Conservation (phyloP, 2,113 vertebrate species). For the Nicator chloris region DNA sequence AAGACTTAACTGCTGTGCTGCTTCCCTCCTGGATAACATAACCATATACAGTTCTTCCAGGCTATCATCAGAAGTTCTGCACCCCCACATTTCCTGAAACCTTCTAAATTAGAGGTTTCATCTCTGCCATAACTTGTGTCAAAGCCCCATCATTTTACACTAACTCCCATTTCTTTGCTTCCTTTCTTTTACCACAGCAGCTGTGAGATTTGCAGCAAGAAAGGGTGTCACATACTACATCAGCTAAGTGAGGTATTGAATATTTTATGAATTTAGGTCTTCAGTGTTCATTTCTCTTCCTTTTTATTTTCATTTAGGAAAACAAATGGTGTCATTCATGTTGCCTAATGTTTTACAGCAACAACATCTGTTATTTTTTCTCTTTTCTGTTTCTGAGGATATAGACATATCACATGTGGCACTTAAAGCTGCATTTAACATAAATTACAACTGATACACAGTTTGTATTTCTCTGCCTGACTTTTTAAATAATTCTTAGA, state of each 20-base stretch:
- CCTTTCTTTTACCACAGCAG: not conserved
- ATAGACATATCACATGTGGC: not conserved
- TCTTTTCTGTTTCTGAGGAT: not conserved
- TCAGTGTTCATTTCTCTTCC: not conserved
- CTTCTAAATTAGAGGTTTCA: not conserved
- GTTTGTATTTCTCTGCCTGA: slow-evolving; percentile 12
- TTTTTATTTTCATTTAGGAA: slow-evolving; percentile 19
- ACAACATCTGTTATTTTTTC: slow-evolving; percentile 11
- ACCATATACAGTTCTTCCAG: not conserved
- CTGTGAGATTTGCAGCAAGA: not conserved
- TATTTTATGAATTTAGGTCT: slow-evolving; percentile 30
- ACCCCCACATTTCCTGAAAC: not conserved
- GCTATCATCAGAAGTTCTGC: not conserved
- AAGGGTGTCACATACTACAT: not conserved
- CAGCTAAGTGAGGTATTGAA: not conserved
- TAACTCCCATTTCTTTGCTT: not conserved
- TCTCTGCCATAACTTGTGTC: not conserved
- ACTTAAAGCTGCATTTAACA: slow-evolving; percentile 1
- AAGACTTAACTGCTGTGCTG: not conserved
- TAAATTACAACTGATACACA: not conserved
- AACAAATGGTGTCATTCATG: not conserved
- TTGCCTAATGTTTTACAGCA: slow-evolving; percentile 27
- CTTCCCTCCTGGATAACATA: not conserved
- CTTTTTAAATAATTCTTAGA: slow-evolving; percentile 3
- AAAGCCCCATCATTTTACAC: not conserved